Percentiles rank a stretch among this genome's conserved stretches.
phyloP scores from a whole-genome alignment of 2,888 invertebrate genomes.

The Caenorhabditis drosophilae region DNA sequence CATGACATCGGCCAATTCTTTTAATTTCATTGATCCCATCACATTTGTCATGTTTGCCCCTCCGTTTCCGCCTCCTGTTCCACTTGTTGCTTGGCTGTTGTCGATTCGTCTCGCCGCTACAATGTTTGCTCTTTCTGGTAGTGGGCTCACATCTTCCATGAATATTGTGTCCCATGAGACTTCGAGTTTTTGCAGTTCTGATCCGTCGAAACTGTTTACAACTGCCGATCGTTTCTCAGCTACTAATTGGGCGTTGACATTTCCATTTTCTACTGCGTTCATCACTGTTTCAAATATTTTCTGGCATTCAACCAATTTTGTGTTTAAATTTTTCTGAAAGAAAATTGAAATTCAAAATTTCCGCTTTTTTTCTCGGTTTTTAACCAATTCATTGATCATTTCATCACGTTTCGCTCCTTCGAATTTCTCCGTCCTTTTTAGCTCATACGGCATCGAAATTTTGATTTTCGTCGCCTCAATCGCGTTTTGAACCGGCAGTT shows the following conservation, averaged over 20 bases:
- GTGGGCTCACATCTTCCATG: conserved; percentile 6
- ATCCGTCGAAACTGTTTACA: conserved; percentile 11
- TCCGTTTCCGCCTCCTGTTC: too few relatives aligned
- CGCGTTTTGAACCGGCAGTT: conserved; percentile 7
- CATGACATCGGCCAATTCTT: conserved; percentile 17
- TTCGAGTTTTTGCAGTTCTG: conserved; percentile 10
- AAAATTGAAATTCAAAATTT: too few relatives aligned
- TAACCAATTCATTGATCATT: not conserved
- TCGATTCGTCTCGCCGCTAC: not conserved
- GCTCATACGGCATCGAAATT: not conserved
- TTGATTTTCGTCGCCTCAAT: not conserved
- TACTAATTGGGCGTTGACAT: conserved; percentile 26
- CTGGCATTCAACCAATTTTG: conserved; percentile 2
- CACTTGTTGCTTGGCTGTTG: not conserved
- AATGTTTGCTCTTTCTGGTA: not conserved
- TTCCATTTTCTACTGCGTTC: conserved; percentile 14
- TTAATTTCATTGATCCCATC: not conserved
- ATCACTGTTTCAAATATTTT: conserved; percentile 13
- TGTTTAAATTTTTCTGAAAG: conserved; percentile 3
- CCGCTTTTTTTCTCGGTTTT: not conserved
- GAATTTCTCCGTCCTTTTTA: not conserved
- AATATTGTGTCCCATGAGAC: conserved; percentile 11
- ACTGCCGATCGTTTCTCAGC: conserved; percentile 17
- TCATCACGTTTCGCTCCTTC: conserved; percentile 1
- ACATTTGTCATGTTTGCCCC: too few relatives aligned